Percentiles rank a stretch among this genome's conserved stretches.
Evolutionary conservation across 2,797 vertebrate species (phyloP).

Genomic region (Alauda arvensis): DNA sequence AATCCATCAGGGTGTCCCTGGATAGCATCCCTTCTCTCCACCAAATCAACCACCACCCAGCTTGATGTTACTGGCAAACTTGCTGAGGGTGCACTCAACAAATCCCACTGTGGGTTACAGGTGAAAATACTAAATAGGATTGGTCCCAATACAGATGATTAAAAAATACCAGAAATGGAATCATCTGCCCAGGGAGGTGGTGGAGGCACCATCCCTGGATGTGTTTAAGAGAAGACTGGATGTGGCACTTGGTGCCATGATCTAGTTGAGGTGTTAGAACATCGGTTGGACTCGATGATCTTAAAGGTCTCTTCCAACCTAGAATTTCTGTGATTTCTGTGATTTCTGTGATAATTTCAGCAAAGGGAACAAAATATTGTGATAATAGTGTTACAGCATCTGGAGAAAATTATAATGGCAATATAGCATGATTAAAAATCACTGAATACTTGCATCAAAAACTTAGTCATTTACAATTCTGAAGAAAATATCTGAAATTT

Average conservation of each 20-base stretch:
- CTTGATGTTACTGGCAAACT: background rate
- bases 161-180: too few relatives aligned
- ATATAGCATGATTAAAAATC: background rate
- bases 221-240: too few relatives aligned
- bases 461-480: background rate
- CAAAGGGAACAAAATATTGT: background rate
- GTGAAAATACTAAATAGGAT: background rate
- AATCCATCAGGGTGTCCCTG: background rate
- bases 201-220: too few relatives aligned
- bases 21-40: background rate
- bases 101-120: background rate
- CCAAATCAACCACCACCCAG: background rate
- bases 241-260: too few relatives aligned
- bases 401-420: background rate
- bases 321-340: too few relatives aligned
- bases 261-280: too few relatives aligned
- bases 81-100: background rate
- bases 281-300: too few relatives aligned
- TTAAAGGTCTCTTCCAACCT: too few relatives aligned
- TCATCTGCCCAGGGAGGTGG: too few relatives aligned
- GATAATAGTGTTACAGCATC: background rate
- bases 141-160: rapidly evolving
- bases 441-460: background rate
- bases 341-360: too few relatives aligned
- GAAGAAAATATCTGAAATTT: background rate